Evolutionary conservation across 2,888 invertebrate species (phyloP).

Genomic region (Drosophila yooni): DNA sequence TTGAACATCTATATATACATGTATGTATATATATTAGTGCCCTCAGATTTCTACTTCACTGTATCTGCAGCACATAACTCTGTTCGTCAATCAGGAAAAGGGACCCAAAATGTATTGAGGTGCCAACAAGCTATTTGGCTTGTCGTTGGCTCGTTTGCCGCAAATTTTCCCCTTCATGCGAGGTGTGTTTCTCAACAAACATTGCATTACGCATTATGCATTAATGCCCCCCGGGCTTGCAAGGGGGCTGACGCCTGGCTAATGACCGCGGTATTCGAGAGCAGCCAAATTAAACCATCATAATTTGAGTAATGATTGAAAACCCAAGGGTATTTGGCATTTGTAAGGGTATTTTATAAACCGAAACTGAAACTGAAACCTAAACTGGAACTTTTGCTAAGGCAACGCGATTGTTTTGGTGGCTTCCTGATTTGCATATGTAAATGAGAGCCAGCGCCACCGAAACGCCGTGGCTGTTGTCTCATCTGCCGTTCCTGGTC

Average conservation of each 20-base stretch:
- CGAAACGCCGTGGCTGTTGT: slow-evolving; percentile 3
- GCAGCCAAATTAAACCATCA: slow-evolving; percentile 76
- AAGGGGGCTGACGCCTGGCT: slow-evolving; percentile 44
- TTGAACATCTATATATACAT: neutral
- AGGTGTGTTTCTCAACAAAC: slow-evolving; percentile 51
- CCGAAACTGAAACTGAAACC: slow-evolving; percentile 12
- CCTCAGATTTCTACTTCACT: neutral
- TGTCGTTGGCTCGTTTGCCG: neutral
- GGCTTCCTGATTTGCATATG: slow-evolving; percentile 71
- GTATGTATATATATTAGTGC: no score
- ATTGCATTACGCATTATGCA: slow-evolving; percentile 75
- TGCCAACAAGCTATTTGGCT: slow-evolving; percentile 4
- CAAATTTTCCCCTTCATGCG: neutral
- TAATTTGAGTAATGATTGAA: slow-evolving; percentile 79
- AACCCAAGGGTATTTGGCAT: slow-evolving; percentile 73
- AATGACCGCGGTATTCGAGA: slow-evolving; percentile 69
- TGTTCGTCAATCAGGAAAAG: neutral
- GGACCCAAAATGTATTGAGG: neutral
- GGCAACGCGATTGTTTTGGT: slow-evolving; percentile 23
- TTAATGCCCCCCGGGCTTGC: slow-evolving; percentile 51
- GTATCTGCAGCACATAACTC: neutral
- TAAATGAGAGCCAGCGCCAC: slow-evolving; percentile 61
- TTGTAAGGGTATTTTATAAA: slow-evolving; percentile 51
- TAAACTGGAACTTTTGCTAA: neutral
- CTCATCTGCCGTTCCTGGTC: neutral